Base-by-base conservation (phyloP, 1,140 invertebrate genomes). In the Eueides isabella region DNA sequence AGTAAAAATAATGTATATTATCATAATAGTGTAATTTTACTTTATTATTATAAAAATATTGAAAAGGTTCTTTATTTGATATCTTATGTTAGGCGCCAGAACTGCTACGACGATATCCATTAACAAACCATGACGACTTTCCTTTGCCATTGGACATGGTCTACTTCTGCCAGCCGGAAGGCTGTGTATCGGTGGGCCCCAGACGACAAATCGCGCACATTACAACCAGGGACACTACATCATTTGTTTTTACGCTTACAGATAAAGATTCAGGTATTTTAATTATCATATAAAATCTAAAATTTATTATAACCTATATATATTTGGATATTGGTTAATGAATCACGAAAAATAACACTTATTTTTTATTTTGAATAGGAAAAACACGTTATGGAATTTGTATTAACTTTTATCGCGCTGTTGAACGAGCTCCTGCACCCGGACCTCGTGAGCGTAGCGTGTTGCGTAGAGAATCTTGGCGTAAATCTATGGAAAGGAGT, bases 131-230 rank as follows among this genome's bases (percentile, higher is more conserved):
- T 92, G 96, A 97, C 87, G 99, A 99, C 93, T 99, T 99, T 93
- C 97, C 98, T 1, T 94, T 99, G 75, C 98, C 99, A 1, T 94
- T 98, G 82, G 99, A 99, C 93, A 99, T 99, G 95, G 98, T 99
- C 7, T 99, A 99, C 88, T 99, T 99, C 94, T 99, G 99, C 90
- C 99, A 99, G 93, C 99, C 99, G 0, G 99, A 99, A 94, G 99
- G 99, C 64, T 99, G 99, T 87, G 96, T 97, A 71, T 98, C 96
- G 78, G 96, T 98, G 61, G 98, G 98, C 29, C 97, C 97, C 3
- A 96, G 97, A 85, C 95, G 97, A 76, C 97, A 96, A 61, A 97
- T 97, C 61, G 83, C 82, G 0, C 85, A 86, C 61, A 74, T 90
- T 62, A 85, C 89, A 44, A 80, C 89, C 0, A 94, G 98, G 68